A percentile compares a stretch with the other conserved stretches of the same genome.
Evolutionary conservation across 2,113 vertebrate species (phyloP).

Genomic region (Lutjanus erythropterus): DNA sequence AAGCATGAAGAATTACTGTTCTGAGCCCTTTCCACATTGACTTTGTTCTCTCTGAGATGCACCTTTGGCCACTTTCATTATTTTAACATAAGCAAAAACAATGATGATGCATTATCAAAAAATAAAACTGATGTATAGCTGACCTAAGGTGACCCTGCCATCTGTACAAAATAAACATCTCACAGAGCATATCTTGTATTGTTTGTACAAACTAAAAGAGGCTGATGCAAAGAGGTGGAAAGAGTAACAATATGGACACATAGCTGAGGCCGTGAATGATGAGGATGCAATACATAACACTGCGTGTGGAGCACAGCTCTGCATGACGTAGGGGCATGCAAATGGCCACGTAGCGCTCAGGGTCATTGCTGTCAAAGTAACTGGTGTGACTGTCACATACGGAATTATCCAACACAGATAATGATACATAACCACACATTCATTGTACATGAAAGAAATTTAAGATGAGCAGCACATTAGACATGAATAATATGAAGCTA

Average conservation of each 20-base stretch:
- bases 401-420: neutral
- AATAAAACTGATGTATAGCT: constrained; percentile 56
- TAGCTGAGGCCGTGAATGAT: constrained; percentile 59
- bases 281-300: constrained; percentile 33
- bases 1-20: constrained; percentile 73
- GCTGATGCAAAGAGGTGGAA: constrained; percentile 4
- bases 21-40: constrained; percentile 67
- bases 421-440: constrained; percentile 47
- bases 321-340: constrained; percentile 68
- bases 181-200: neutral
- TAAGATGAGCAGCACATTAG: neutral
- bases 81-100: constrained; percentile 64
- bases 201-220: neutral
- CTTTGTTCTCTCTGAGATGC: constrained; percentile 59
- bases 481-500: too few species aligned
- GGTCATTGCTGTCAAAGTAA: constrained; percentile 72
- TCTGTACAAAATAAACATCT: constrained; percentile 12
- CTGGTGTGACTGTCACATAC: constrained; percentile 29
- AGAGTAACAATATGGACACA: constrained; percentile 9
- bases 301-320: constrained; percentile 58
- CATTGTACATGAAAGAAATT: neutral
- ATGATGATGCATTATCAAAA: constrained; percentile 63
- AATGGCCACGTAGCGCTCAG: constrained; percentile 71
- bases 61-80: constrained; percentile 66
- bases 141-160: constrained; percentile 68